These are phyloP conservation scores for Agonopterix alstromeriana DNA, from an alignment of 2,888 invertebrate genomes.

Conservation along the genomic window DNA sequence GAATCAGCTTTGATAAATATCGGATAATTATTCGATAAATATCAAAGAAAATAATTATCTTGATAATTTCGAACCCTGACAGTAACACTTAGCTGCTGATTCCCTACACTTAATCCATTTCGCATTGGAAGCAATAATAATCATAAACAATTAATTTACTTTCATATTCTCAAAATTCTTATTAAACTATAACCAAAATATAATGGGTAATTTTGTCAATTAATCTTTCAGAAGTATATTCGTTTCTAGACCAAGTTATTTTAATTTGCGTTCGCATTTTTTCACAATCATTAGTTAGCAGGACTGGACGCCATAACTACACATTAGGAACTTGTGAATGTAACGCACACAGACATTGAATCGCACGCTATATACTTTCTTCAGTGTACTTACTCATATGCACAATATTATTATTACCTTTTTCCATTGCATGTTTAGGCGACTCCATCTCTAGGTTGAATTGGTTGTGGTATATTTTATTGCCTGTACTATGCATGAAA, in stretches of 20 bases:
- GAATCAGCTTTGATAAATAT: no score
- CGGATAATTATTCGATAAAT: no score
- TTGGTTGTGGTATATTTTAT: background rate
- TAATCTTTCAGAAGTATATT: background rate
- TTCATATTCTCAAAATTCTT: no score
- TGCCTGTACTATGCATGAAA: slow-evolving; percentile 1
- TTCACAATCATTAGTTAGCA: background rate
- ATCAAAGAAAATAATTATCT: no score
- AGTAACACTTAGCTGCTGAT: no score
- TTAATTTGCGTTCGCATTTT: slow-evolving; percentile 3
- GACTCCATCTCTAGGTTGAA: background rate
- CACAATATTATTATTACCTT: background rate
- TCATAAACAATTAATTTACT: no score
- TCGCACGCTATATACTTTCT: slow-evolving; percentile 21
- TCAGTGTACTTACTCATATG: slow-evolving; percentile 3
- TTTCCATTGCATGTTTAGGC: slow-evolving; percentile 5
- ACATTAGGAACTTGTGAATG: slow-evolving; percentile 14
- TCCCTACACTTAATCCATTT: no score
- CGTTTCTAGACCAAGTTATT: background rate
- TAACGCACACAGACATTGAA: slow-evolving; percentile 27
- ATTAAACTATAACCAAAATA: no score
- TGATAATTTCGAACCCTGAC: no score
- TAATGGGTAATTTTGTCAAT: no score
- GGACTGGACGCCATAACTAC: slow-evolving; percentile 32
- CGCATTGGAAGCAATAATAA: no score